phyloP scores from a whole-genome alignment of 2,888 invertebrate species.

The Anticlea derivata region DNA sequence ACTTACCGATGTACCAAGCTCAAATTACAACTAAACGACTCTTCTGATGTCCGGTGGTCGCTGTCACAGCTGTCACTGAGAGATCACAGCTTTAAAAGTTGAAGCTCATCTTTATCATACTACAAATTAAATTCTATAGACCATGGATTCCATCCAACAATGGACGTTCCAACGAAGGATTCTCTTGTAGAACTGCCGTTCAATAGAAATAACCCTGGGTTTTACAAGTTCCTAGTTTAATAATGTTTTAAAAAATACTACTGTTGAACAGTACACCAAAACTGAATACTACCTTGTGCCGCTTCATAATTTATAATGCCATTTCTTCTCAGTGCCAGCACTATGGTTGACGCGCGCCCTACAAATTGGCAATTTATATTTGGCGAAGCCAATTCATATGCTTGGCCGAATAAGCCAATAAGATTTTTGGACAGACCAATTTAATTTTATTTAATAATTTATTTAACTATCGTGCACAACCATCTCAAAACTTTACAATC shows the following conservation, averaged over 20 bases:
- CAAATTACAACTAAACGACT: slow-evolving; percentile 56
- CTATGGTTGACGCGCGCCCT: slow-evolving; percentile 25
- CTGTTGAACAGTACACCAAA: neutral
- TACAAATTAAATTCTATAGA: neutral
- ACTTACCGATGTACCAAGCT: slow-evolving; percentile 66
- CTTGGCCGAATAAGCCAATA: slow-evolving; percentile 56
- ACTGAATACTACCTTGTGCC: no score
- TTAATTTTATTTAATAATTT: slow-evolving; percentile 56
- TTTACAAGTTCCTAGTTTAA: no score
- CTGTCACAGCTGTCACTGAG: slow-evolving; percentile 11
- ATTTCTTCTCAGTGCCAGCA: slow-evolving; percentile 8
- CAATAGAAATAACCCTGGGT: no score
- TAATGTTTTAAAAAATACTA: no score
- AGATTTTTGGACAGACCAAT: slow-evolving; percentile 73
- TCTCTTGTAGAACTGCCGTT: no score
- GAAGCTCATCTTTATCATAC: neutral
- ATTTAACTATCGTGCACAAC: slow-evolving; percentile 80
- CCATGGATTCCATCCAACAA: no score
- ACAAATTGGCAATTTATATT: slow-evolving; percentile 38
- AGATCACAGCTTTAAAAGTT: neutral
- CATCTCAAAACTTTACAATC: slow-evolving; percentile 70
- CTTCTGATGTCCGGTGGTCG: slow-evolving; percentile 26
- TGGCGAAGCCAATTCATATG: slow-evolving; percentile 39
- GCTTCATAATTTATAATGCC: neutral
- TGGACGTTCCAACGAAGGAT: no score